Percentiles rank a stretch among this genome's conserved stretches.
phyloP scores from a whole-genome alignment of 2,797 vertebrate species.

The Amblyraja radiata region DNA sequence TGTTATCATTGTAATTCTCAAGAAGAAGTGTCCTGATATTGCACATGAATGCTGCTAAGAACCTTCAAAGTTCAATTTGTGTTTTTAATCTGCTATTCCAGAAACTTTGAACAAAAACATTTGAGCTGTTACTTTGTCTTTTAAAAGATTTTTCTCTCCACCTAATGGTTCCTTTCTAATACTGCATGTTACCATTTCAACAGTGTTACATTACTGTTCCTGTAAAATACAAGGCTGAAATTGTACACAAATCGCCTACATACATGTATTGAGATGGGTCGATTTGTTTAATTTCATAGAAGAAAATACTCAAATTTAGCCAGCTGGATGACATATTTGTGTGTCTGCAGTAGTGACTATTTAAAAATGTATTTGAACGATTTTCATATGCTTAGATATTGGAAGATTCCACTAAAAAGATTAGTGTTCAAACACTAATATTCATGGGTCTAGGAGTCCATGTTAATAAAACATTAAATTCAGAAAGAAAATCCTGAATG shows the following conservation, averaged over 20 bases:
- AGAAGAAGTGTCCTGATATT: not conserved
- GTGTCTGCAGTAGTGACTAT: not conserved
- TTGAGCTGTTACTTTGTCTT: slow-evolving; percentile 7
- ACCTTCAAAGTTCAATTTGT: not conserved
- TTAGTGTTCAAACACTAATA: not conserved
- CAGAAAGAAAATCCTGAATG: not conserved
- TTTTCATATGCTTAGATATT: not conserved
- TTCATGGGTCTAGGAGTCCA: not conserved
- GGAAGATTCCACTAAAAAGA: no score
- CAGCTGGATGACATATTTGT: not conserved
- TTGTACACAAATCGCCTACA: not conserved
- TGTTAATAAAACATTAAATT: not conserved
- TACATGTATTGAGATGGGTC: no score
- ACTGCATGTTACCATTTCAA: not conserved
- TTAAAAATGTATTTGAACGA: not conserved
- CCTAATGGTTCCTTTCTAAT: not conserved
- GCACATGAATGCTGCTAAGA: not conserved
- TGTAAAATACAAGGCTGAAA: not conserved
- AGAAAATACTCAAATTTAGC: not conserved
- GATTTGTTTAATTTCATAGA: not conserved
- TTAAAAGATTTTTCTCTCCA: not conserved
- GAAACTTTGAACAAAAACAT: not conserved
- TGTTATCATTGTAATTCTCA: not conserved
- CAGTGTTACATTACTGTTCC: not conserved
- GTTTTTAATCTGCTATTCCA: not conserved